These are phyloP conservation scores for Tor tambroides DNA, from an alignment of 2,113 vertebrate genomes.

Conservation along the genomic window DNA sequence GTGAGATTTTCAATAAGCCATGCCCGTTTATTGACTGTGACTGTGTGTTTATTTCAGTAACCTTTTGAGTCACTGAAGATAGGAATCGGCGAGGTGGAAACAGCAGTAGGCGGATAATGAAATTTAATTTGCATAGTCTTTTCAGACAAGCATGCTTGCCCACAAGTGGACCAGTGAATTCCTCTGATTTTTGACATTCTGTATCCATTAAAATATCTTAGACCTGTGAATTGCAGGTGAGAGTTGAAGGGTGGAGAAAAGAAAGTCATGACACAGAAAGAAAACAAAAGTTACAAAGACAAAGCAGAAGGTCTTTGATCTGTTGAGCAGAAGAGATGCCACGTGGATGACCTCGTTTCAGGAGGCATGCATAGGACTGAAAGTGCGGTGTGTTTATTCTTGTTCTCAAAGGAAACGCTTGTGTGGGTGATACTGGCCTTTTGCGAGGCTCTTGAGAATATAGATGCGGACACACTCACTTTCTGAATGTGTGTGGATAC, in stretches of 20 bases:
- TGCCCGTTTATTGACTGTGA: background rate
- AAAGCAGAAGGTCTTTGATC: constrained; percentile 65
- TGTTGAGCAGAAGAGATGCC: constrained; percentile 36
- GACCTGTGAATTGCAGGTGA: background rate
- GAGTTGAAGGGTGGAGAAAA: constrained; percentile 1
- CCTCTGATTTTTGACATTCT: background rate
- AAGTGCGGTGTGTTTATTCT: constrained; percentile 21
- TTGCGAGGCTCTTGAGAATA: background rate
- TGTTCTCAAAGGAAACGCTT: background rate
- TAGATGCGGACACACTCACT: background rate
- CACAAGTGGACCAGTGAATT: background rate
- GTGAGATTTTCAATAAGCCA: constrained; percentile 4
- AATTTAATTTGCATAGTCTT: constrained; percentile 12
- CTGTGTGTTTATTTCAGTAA: background rate
- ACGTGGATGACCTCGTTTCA: constrained; percentile 43
- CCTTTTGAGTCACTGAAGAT: constrained; percentile 16
- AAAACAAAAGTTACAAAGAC: constrained; percentile 30
- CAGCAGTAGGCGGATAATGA: background rate
- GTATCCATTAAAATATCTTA: background rate
- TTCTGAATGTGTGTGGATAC: background rate
- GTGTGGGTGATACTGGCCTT: constrained; percentile 23
- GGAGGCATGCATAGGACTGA: constrained; percentile 1
- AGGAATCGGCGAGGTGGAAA: constrained; percentile 15
- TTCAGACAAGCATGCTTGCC: constrained; percentile 4
- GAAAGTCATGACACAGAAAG: background rate